These are phyloP conservation scores for Geopemphigus sp. DNA, from an alignment of 1,140 invertebrate genomes.

Conservation along the genomic window DNA sequence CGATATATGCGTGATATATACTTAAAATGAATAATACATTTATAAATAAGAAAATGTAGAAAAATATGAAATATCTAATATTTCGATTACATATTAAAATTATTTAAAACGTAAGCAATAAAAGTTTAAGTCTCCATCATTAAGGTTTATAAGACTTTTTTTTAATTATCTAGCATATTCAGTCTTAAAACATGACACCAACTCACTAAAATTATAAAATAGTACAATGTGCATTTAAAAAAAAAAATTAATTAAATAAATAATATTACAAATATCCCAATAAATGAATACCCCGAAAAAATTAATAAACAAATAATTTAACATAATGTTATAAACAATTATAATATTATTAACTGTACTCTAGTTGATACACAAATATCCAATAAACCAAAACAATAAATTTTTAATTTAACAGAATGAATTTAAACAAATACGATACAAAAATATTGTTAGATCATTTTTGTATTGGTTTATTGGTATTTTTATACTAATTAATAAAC, in stretches of 20 bases:
- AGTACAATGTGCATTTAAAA: constrained; percentile 3
- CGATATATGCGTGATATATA: background rate
- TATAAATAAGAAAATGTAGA: constrained; percentile 2
- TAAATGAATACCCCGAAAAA: constrained; percentile 5
- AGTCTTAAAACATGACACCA: constrained; percentile 29
- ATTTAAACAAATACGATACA: background rate
- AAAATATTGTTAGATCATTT: background rate
- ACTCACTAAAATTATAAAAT: constrained; percentile 21
- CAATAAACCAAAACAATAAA: constrained; percentile 6
- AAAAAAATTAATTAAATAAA: background rate
- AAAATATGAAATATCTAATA: background rate
- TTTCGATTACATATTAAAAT: background rate
- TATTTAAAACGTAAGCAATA: constrained; percentile 1
- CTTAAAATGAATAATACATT: background rate
- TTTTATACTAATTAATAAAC: constrained; percentile 7
- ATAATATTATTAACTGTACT: background rate
- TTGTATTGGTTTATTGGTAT: constrained; percentile 12
- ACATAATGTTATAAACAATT: background rate
- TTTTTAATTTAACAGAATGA: background rate
- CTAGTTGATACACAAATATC: background rate
- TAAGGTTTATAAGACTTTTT: constrained; percentile 1
- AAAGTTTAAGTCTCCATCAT: constrained; percentile 2
- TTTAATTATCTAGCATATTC: constrained; percentile 12
- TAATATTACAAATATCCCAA: constrained; percentile 9
- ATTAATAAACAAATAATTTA: too few relatives aligned